phyloP scores from a whole-genome alignment of 2,113 vertebrate species.

The Ursus arctos region DNA sequence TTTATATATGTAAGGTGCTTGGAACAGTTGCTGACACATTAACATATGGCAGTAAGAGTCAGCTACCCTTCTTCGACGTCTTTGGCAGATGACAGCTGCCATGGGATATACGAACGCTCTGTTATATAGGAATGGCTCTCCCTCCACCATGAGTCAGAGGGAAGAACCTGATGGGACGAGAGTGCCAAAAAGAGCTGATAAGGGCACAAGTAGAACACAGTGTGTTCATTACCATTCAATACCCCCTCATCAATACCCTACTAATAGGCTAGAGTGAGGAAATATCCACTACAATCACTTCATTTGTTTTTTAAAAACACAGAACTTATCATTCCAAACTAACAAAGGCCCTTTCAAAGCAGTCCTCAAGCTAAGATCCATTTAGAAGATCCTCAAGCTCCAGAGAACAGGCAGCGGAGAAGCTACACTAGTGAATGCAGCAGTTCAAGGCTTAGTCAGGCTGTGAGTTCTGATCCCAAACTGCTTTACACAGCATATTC shows the following conservation, averaged over 20 bases:
- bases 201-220: neutral
- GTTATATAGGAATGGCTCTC: neutral
- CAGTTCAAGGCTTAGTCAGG: neutral
- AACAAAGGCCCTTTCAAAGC: neutral
- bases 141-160: slow-evolving; percentile 4
- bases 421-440: neutral
- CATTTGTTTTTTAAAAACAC: slow-evolving; percentile 35
- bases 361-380: neutral
- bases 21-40: neutral
- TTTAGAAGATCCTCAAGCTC: neutral
- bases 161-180: slow-evolving; percentile 10
- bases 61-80: neutral
- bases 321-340: neutral
- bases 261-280: neutral
- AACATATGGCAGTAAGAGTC: neutral
- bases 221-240: neutral
- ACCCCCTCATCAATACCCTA: neutral
- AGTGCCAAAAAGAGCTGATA: neutral
- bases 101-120: neutral
- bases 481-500: neutral
- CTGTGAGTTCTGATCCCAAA: neutral
- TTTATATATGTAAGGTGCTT: neutral
- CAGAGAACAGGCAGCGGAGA: neutral
- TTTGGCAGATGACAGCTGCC: slow-evolving; percentile 5
- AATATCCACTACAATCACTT: neutral